Base-by-base conservation (phyloP, 2,888 invertebrate genomes). In the Hypercompe scribonia region DNA sequence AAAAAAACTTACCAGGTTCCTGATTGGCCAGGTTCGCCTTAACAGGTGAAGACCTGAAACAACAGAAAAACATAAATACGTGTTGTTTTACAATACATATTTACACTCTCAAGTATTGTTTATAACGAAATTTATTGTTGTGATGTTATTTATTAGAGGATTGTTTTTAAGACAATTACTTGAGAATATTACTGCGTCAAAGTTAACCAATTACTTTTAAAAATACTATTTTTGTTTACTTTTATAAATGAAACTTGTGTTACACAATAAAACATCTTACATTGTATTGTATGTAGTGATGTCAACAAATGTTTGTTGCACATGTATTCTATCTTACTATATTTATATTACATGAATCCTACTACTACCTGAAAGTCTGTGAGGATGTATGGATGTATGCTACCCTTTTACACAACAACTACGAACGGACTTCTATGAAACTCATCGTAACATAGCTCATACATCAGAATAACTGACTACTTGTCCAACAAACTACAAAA, bases 1-100 rank as follows among this genome's bases (percentile, higher is more conserved):
- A 21, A 72, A 69, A 73, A 72, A 66, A 54, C 77, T 86, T 85
- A 80, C 89, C 89, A 28, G 81, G 81, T 21, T 85, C 84, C 36
- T 50, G 50, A 11, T n/a, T 11, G 2, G 10, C n/a, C 24, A 21
- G n/a, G 3, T 54, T 54, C 3, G 67, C 8, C 34, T 72, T 72
- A 0, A 31, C 54, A 18, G n/a, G 28, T 54, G 66, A 61, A 15
- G 42, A 18, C 31, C 73, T 73, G 66, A n/a, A 73, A 54, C n/a
- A 54, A 66, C 18, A 70, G 70, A 61, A 65, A 33, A 34, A 28
- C n/a, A 67, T 13, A 13, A 28, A 4, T 54, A 7, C 21, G 24
- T 21, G 1, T 4, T 3, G 10, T 28, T 21, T 58, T 28, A 50
- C 50, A n/a, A 0, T 7, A 50, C 7, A 24, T 7, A 50, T 24